phyloP scores from a whole-genome alignment of 2,113 vertebrate genomes.

The Ardeotis arabs region DNA sequence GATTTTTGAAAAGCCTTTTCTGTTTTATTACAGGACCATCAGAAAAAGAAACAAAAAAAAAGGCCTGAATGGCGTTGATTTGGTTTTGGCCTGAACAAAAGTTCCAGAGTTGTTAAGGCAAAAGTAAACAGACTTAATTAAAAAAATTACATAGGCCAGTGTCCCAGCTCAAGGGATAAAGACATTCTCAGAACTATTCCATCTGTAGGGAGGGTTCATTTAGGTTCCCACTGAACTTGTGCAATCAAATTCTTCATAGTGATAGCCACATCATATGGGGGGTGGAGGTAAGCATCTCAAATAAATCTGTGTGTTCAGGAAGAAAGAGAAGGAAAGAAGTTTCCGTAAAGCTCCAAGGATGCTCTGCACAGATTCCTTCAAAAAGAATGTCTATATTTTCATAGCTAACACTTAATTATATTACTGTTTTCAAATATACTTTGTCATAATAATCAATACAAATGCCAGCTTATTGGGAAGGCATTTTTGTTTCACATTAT shows the following conservation, averaged over 20 bases:
- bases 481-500: neutral
- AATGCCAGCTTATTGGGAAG: neutral
- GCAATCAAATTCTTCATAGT: neutral
- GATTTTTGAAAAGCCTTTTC: conserved; percentile 57
- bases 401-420: neutral
- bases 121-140: conserved; percentile 63
- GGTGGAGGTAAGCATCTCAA: neutral
- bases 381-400: neutral
- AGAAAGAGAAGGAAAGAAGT: neutral
- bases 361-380: neutral
- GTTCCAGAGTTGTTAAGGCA: conserved; percentile 52
- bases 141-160: conserved; percentile 12
- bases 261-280: neutral
- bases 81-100: conserved; percentile 62
- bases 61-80: neutral
- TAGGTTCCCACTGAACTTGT: conserved; percentile 17
- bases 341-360: neutral
- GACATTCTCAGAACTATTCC: conserved; percentile 20
- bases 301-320: neutral
- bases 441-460: neutral
- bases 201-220: neutral
- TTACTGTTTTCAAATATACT: neutral
- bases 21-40: conserved; percentile 46
- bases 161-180: conserved; percentile 27
- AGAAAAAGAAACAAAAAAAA: conserved; percentile 26